A percentile compares a stretch with the other conserved stretches of the same genome.
Conservation (phyloP, 2,888 invertebrate genomes). For the Hirudinaria manillensis region DNA sequence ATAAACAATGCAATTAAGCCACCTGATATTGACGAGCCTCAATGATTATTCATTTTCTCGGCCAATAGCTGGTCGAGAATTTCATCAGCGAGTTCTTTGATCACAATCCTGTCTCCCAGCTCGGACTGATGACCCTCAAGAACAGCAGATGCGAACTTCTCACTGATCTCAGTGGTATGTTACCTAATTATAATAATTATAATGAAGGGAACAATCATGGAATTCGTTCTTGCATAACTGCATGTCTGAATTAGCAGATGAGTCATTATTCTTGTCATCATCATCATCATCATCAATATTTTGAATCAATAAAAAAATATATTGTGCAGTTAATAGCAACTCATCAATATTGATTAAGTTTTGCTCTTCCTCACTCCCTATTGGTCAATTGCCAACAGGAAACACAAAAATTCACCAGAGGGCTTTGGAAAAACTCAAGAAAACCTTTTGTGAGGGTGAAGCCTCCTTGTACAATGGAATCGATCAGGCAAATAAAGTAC, state of each 20-base stretch:
- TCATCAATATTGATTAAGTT: not conserved
- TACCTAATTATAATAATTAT: not conserved
- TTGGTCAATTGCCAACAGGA: conserved; percentile 44
- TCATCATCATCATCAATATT: too few relatives aligned
- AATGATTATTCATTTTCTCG: not conserved
- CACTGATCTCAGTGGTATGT: conserved; percentile 74
- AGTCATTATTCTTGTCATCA: not conserved
- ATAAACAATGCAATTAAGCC: not conserved
- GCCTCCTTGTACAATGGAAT: conserved; percentile 92
- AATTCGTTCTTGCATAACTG: not conserved
- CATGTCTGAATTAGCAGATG: not conserved
- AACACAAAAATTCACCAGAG: conserved; percentile 55
- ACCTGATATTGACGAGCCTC: not conserved
- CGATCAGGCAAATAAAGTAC: conserved; percentile 75
- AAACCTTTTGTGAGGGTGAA: conserved; percentile 74
- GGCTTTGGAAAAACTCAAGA: conserved; percentile 56
- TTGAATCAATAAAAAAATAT: not conserved
- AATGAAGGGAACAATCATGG: not conserved
- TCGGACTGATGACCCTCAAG: conserved; percentile 82
- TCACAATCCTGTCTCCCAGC: conserved; percentile 94
- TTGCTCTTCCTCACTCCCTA: not conserved
- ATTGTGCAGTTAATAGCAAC: conserved; percentile 54
- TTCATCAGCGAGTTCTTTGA: conserved; percentile 96
- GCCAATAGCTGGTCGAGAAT: conserved; percentile 65
- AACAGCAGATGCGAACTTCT: conserved; percentile 90